Base-by-base conservation (phyloP, 1,140 invertebrate species). In the Drosophila mayri region DNA sequence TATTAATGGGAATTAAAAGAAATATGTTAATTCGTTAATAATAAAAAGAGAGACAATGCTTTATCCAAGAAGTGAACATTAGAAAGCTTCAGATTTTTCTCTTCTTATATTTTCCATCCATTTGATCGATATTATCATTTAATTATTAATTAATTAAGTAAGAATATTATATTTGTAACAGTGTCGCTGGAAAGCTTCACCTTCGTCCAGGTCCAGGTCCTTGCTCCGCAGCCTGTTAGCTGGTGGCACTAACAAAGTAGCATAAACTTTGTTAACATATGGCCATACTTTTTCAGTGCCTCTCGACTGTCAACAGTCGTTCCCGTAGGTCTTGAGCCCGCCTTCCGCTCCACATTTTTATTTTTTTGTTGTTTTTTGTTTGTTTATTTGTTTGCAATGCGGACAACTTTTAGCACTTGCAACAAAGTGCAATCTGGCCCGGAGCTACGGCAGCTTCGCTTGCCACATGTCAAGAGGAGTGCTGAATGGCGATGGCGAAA, bases 261-360 rank as follows among this genome's bases (percentile, higher is more conserved):
- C 76, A 84, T 84, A 80, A 88, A 84, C 84, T 88, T 88, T 72
- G 62, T 72, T 74, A 88, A 81, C 84, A 88, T 88, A 88, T 81
- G 80, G 81, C 60, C 50, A 30, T 55, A 47, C 52, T 61, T 72
- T 64, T 73, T 49, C 59, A 50, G 59, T 52, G 63, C 58, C 68
- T 67, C 43, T 62, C 46, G 47, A 32, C 52, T 61, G 79, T 65
- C 77, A 78, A 55, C 64, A 38, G 52, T 38, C 37, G 52, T 38
- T 55, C 7, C 50, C 50, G 30, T 18, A 20, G 50, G 18, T 54
- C 32, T 37, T 35, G 50, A 20, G 32, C 9, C 52, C 52, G 14
- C 16, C 14, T 50, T 47, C 43, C 37, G 38, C 63, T 55, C 40
- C 50, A 28, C 41, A 55, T 58, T 46, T 64, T 43, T 58, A 40